phyloP scores from a whole-genome alignment of 23 tunicate genomes.

The Oikopleura albicans region DNA sequence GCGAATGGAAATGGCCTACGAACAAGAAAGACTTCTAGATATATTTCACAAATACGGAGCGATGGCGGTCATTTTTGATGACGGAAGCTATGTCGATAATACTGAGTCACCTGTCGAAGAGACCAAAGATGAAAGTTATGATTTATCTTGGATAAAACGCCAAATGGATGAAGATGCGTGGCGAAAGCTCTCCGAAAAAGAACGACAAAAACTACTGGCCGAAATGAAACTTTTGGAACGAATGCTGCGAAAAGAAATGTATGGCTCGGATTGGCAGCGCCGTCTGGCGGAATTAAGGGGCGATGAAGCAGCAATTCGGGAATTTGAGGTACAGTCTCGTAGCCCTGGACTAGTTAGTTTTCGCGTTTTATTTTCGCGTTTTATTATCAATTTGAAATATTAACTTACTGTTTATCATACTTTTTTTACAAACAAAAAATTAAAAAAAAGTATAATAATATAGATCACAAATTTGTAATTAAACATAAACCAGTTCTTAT shows the following conservation, averaged over 20 bases:
- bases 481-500: no score
- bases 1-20: background rate
- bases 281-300: background rate
- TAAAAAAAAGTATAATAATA: no score
- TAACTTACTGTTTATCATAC: no score
- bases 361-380: no score
- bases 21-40: background rate
- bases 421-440: no score
- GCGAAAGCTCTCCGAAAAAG: conserved; percentile 2
- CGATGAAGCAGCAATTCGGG: conserved; percentile 1
- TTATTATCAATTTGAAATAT: no score
- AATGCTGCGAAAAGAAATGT: background rate
- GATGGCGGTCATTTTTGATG: conserved; percentile 10
- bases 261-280: conserved; percentile 1
- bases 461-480: no score
- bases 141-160: background rate
- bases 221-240: background rate
- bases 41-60: background rate
- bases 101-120: background rate
- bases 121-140: no score
- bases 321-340: no score
- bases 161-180: conserved; percentile 11
- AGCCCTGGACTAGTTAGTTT: no score
- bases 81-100: background rate
- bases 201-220: background rate